A percentile compares a stretch with the other conserved stretches of the same genome.
phyloP scores from a whole-genome alignment of 2,113 vertebrate species.

The Fulica atra region DNA sequence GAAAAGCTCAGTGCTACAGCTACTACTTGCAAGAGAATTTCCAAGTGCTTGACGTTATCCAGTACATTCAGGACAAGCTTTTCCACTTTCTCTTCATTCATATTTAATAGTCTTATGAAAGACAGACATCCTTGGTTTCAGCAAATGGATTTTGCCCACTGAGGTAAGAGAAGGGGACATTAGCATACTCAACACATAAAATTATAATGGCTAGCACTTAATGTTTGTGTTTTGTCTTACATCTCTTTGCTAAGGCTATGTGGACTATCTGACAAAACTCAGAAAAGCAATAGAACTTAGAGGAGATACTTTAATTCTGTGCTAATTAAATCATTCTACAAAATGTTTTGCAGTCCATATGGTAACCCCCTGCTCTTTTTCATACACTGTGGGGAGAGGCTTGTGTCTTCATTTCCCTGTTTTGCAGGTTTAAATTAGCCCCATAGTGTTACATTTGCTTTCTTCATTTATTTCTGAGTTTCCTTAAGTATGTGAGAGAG shows the following conservation, averaged over 20 bases:
- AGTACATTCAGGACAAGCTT: not conserved
- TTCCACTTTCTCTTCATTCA: conserved; percentile 27
- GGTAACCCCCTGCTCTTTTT: not conserved
- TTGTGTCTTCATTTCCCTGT: not conserved
- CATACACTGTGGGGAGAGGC: not conserved
- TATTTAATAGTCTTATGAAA: conserved; percentile 21
- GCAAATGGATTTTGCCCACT: not conserved
- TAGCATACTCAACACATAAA: not conserved
- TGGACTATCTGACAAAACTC: not conserved
- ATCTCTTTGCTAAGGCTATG: not conserved
- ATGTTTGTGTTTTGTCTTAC: not conserved
- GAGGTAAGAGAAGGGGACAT: not conserved
- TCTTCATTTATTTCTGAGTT: not conserved
- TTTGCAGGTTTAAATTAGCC: not conserved
- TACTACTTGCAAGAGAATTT: not conserved
- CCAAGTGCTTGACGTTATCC: not conserved
- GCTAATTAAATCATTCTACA: not conserved
- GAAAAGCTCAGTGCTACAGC: not conserved
- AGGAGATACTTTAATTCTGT: not conserved
- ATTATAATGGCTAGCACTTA: not conserved
- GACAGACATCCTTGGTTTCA: not conserved
- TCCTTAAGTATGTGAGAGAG: not conserved
- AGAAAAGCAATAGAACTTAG: not conserved
- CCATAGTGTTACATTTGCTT: not conserved
- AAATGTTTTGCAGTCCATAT: not conserved